Percentiles rank a stretch among this genome's conserved stretches.
Evolutionary conservation across 2,113 vertebrate genomes (phyloP).

Genomic region (Tylochromis polylepis): DNA sequence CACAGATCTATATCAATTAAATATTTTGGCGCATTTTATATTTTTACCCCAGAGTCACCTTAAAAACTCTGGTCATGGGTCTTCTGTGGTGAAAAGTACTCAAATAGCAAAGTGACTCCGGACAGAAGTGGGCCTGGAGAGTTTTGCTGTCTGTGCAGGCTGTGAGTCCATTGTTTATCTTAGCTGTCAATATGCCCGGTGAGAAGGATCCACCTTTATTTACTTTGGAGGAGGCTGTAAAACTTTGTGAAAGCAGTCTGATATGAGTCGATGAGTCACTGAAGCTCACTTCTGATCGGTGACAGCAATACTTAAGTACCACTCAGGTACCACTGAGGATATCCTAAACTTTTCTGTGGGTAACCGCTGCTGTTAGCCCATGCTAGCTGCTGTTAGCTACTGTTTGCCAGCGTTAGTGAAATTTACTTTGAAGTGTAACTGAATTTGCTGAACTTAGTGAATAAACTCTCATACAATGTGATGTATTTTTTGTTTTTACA

Average conservation of each 20-base stretch:
- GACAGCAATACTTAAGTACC: background rate
- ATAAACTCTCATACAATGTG: background rate
- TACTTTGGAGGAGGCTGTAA: background rate
- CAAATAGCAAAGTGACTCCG: background rate
- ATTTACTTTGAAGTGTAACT: background rate
- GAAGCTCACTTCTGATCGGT: background rate
- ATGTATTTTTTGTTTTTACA: no score
- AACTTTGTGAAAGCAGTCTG: background rate
- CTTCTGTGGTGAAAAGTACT: background rate
- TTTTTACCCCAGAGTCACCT: background rate
- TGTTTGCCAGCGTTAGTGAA: background rate
- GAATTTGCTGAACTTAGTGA: background rate
- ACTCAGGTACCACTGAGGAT: no score
- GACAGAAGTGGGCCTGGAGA: background rate
- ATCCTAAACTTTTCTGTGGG: background rate
- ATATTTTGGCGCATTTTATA: background rate
- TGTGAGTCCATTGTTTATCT: background rate
- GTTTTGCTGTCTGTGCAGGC: background rate
- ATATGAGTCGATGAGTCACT: background rate
- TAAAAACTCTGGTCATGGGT: accelerated
- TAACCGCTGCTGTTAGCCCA: background rate
- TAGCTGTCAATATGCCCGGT: background rate
- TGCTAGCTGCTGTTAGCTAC: background rate
- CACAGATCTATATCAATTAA: background rate
- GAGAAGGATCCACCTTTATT: background rate